These are phyloP conservation scores for Sandelia bainsii DNA, from an alignment of 2,797 vertebrate species.

Conservation along the genomic window DNA sequence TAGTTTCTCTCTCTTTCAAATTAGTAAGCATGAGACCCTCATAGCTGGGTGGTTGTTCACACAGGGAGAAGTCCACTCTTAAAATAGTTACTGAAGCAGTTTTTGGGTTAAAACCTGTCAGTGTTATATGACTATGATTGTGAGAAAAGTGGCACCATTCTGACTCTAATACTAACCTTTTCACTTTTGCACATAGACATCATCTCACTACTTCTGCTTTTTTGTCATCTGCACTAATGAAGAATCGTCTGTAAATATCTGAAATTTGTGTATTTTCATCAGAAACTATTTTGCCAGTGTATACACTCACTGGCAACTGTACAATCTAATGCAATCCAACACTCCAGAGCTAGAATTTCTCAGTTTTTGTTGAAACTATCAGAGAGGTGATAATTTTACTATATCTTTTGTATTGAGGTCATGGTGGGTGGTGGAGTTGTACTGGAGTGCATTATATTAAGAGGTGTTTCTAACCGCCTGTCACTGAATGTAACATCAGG, in stretches of 20 bases:
- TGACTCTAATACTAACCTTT: constrained; percentile 38
- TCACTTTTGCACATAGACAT: constrained; percentile 22
- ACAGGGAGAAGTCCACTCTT: constrained; percentile 22
- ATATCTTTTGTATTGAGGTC: too few relatives aligned
- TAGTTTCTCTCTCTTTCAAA: constrained; percentile 49
- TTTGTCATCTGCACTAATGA: constrained; percentile 19
- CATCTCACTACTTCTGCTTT: constrained; percentile 18
- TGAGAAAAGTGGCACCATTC: constrained; percentile 12
- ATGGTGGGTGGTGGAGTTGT: too few relatives aligned
- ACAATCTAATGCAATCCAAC: too few relatives aligned
- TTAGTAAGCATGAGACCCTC: constrained; percentile 7
- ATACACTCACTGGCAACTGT: too few relatives aligned
- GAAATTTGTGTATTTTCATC: constrained; percentile 19
- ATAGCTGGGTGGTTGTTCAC: constrained; percentile 21
- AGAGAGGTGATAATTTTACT: too few relatives aligned
- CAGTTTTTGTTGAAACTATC: too few relatives aligned
- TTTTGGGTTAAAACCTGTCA: constrained; percentile 14
- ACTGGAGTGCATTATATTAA: too few relatives aligned
- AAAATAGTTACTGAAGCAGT: constrained; percentile 16
- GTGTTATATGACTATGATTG: constrained; percentile 12
- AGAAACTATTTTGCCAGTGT: too few relatives aligned
- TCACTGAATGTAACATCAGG: neutral
- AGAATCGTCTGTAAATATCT: constrained; percentile 17
- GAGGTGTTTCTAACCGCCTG: neutral
- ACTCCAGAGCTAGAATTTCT: too few relatives aligned